Evolutionary conservation across 2,888 invertebrate genomes (phyloP), one percentile per base, ranked within the genome.

Genomic region (Julus scandinavius): DNA sequence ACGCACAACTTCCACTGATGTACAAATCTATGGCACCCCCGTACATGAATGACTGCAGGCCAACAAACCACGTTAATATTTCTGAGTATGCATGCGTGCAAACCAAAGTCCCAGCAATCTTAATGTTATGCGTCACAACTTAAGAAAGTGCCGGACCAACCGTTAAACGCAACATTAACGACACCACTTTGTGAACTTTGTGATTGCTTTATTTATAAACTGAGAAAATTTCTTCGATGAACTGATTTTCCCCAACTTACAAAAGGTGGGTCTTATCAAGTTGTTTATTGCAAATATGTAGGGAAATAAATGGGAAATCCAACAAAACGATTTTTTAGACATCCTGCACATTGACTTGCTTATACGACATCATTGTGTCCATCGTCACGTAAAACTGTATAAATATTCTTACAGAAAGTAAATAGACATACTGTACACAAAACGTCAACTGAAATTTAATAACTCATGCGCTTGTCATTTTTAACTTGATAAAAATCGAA

Each of bases 381-480:
- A 29, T 9, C 6, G 72, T 72, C 9, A 29, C 17, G 63, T n/a
- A 11, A 29, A 72, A n/a, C 6, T 63, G n/a, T 63, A 17, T 17
- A 17, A 63, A 17, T n/a, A n/a, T 11, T 72, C n/a, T n/a, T 3
- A 17, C 63, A 63, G 6, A 2, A n/a, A 63, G 17, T n/a, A 20
- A 72, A 29, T 63, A 63, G n/a, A n/a, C 63, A 63, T n/a, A n/a
- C 29, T 1, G 29, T 29, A 29, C n/a, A 63, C 29, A 72, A 54
- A 20, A 29, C 29, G 29, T 29, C 72, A 72, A 11, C 29, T 72
- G 29, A 72, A 72, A 72, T 72, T 72, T 72, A 72, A 72, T 72
- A 72, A 72, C 72, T 72, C 72, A 72, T 11, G 72, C 72, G 72
- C 72, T 1, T 72, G 72, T 72, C 72, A 72, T 72, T 72, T 72